A percentile compares a stretch with the other conserved stretches of the same genome.
phyloP scores from a whole-genome alignment of 2,888 invertebrate species.

The Calameuta filiformis region DNA sequence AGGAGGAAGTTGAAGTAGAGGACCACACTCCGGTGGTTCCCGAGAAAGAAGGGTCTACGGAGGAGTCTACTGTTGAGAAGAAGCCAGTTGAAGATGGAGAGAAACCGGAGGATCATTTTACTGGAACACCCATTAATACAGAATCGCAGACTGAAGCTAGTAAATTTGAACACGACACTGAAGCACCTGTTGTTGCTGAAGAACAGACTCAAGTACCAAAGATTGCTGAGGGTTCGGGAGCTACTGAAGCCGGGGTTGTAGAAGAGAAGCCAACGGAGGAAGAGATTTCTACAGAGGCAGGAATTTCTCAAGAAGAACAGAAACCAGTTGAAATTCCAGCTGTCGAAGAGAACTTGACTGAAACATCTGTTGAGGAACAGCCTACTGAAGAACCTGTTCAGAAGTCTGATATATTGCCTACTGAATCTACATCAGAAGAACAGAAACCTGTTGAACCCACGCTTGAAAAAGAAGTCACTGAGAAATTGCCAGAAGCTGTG shows the following conservation, averaged over 20 bases:
- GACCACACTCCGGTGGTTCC: neutral
- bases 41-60: neutral
- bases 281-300: conserved; percentile 18
- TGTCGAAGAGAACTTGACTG: conserved; percentile 25
- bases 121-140: neutral
- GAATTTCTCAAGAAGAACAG: conserved; percentile 17
- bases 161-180: neutral
- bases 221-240: conserved; percentile 6
- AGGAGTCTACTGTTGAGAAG: neutral
- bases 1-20: conserved; percentile 16
- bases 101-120: neutral
- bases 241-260: conserved; percentile 11
- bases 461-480: conserved; percentile 7
- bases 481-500: conserved; percentile 7
- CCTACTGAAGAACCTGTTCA: conserved; percentile 29
- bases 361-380: conserved; percentile 21
- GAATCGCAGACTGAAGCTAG: conserved; percentile 8
- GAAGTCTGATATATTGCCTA: conserved; percentile 12
- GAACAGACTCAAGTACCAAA: neutral
- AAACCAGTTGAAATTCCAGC: conserved; percentile 19
- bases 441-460: conserved; percentile 11
- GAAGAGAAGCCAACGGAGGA: conserved; percentile 26
- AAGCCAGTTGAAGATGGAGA: neutral
- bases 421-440: conserved; percentile 8
- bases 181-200: conserved; percentile 7